Percentiles rank a stretch among this genome's conserved stretches.
phyloP scores from a whole-genome alignment of 2,113 vertebrate species.

The Cathartes aura region DNA sequence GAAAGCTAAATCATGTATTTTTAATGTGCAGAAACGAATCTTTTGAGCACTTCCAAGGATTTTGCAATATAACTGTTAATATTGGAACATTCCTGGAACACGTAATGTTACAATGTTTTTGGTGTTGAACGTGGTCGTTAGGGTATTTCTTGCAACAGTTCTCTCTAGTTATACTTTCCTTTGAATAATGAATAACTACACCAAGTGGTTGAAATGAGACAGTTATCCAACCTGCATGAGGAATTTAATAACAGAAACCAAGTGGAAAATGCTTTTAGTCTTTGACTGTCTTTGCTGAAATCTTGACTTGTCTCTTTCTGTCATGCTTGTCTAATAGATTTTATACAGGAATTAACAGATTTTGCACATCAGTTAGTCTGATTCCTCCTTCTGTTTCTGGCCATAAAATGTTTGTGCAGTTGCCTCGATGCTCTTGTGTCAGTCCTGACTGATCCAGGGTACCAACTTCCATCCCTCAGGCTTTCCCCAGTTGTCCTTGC shows the following conservation, averaged over 20 bases:
- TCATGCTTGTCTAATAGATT: background rate
- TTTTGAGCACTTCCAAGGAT: background rate
- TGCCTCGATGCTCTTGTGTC: background rate
- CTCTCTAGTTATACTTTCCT: background rate
- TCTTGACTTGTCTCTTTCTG: background rate
- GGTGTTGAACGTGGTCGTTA: background rate
- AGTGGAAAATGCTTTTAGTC: background rate
- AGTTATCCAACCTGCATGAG: background rate
- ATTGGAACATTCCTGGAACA: background rate
- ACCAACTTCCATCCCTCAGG: background rate
- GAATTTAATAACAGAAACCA: background rate
- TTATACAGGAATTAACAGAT: background rate
- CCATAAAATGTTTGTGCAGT: background rate
- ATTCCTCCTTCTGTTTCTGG: background rate
- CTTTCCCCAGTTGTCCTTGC: background rate
- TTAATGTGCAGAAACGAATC: background rate
- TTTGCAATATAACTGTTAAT: background rate
- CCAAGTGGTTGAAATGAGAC: background rate
- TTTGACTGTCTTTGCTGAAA: background rate
- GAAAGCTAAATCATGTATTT: background rate
- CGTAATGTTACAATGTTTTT: background rate
- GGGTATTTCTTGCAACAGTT: background rate
- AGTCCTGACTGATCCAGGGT: background rate
- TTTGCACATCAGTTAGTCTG: background rate
- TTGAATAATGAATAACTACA: background rate